Conservation (phyloP, 2,888 invertebrate species). For the Adineta ricciae region DNA sequence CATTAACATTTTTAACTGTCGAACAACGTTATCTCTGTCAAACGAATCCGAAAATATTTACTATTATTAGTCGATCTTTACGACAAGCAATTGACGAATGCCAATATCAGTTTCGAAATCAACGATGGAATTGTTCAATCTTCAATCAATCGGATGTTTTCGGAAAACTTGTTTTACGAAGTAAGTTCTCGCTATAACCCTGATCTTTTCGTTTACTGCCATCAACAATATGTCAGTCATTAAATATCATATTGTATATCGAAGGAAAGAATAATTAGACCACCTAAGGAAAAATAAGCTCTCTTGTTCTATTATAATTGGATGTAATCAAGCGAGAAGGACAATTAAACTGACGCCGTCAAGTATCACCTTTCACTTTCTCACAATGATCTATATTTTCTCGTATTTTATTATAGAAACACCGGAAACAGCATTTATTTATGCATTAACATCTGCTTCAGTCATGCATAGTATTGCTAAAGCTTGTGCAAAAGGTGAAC, state of each 20-base stretch:
- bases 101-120: slow-evolving; percentile 80
- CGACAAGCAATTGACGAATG: slow-evolving; percentile 83
- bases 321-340: slow-evolving; percentile 9
- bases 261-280: neutral
- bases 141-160: slow-evolving; percentile 73
- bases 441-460: slow-evolving; percentile 87
- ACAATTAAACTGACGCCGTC: slow-evolving; percentile 13
- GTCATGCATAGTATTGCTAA: slow-evolving; percentile 88
- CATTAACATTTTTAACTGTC: neutral
- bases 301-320: slow-evolving; percentile 5
- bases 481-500: slow-evolving; percentile 83
- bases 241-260: neutral
- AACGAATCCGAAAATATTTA: slow-evolving; percentile 50
- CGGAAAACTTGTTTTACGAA: slow-evolving; percentile 87
- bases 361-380: slow-evolving; percentile 16
- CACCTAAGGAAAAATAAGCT: slow-evolving; percentile 13
- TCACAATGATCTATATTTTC: neutral
- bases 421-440: slow-evolving; percentile 87
- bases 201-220: neutral
- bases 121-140: slow-evolving; percentile 90
- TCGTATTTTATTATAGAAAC: slow-evolving; percentile 47
- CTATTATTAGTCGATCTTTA: slow-evolving; percentile 78
- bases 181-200: slow-evolving; percentile 56
- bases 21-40: slow-evolving; percentile 15
- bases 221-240: slow-evolving; percentile 2